These are phyloP conservation scores for Pristionchus maxplancki DNA, from an alignment of 2,888 invertebrate genomes.

Conservation along the genomic window DNA sequence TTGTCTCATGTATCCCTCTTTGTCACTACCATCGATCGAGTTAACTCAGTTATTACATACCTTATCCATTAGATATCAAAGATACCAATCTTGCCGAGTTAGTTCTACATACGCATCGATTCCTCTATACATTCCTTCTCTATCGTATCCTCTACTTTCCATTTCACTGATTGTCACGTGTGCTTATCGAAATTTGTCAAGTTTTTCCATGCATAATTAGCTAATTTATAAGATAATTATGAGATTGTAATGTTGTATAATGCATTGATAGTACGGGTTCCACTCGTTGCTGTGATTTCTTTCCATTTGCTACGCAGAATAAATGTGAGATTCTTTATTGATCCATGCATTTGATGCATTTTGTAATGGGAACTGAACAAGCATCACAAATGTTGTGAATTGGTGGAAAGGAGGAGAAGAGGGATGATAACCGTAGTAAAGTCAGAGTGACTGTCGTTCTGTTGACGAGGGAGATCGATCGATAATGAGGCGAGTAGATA, in stretches of 20 bases:
- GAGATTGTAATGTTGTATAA: slow-evolving; percentile 2
- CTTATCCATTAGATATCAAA: background rate
- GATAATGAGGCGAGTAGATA: background rate
- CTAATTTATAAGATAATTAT: background rate
- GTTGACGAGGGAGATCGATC: background rate
- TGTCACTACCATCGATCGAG: too few relatives aligned
- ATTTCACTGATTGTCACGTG: background rate
- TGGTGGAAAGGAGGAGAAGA: background rate
- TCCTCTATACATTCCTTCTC: background rate
- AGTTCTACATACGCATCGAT: background rate
- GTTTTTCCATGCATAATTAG: background rate
- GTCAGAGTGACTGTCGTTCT: slow-evolving; percentile 23
- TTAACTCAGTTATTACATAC: background rate
- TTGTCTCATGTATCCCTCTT: too few relatives aligned
- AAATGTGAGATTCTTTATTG: slow-evolving; percentile 40
- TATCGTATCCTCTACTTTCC: background rate
- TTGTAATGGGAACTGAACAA: slow-evolving; percentile 4
- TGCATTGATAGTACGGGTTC: slow-evolving; percentile 29
- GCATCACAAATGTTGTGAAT: slow-evolving; percentile 45
- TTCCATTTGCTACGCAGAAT: background rate
- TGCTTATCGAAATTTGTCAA: background rate
- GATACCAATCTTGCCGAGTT: background rate
- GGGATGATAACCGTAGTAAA: slow-evolving; percentile 14
- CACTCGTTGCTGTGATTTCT: background rate
- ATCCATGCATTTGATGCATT: slow-evolving; percentile 38